Percentiles rank a stretch among this genome's conserved stretches.
phyloP scores from a whole-genome alignment of 1,140 invertebrate species.

The Drosophila murphyi region DNA sequence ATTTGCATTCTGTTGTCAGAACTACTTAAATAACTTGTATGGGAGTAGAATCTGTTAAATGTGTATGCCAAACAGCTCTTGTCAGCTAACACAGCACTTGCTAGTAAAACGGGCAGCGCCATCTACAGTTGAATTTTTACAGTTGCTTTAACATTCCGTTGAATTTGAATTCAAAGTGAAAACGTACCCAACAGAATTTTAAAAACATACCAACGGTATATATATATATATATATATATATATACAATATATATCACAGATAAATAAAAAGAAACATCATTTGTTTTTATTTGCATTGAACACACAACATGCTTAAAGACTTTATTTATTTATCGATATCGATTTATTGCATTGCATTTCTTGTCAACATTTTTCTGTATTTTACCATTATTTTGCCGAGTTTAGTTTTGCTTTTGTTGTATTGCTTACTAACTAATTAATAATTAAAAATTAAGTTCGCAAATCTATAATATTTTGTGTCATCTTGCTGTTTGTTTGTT shows the following conservation, averaged over 20 bases:
- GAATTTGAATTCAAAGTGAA: neutral
- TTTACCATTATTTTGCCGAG: conserved; percentile 49
- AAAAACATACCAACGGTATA: neutral
- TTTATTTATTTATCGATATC: conserved; percentile 81
- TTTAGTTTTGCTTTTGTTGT: conserved; percentile 50
- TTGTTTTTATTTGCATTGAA: conserved; percentile 70
- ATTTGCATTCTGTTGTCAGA: neutral
- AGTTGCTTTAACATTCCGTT: neutral
- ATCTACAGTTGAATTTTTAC: conserved; percentile 4
- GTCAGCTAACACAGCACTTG: neutral
- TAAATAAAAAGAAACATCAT: conserved; percentile 21
- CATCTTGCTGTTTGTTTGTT: conserved; percentile 31
- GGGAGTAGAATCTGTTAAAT: conserved; percentile 4
- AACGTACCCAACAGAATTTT: neutral
- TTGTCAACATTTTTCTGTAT: conserved; percentile 60
- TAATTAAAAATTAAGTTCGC: conserved; percentile 70
- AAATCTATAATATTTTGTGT: conserved; percentile 56
- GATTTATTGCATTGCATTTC: conserved; percentile 73
- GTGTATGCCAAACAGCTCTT: conserved; percentile 9
- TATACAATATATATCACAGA: too few species aligned
- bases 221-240: too few species aligned
- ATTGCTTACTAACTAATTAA: conserved; percentile 77
- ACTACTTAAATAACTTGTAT: neutral
- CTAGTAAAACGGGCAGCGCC: neutral
- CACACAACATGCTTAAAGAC: conserved; percentile 80